These are phyloP conservation scores for Halichoerus grypus DNA, from an alignment of 2,113 vertebrate genomes.

Conservation along the genomic window DNA sequence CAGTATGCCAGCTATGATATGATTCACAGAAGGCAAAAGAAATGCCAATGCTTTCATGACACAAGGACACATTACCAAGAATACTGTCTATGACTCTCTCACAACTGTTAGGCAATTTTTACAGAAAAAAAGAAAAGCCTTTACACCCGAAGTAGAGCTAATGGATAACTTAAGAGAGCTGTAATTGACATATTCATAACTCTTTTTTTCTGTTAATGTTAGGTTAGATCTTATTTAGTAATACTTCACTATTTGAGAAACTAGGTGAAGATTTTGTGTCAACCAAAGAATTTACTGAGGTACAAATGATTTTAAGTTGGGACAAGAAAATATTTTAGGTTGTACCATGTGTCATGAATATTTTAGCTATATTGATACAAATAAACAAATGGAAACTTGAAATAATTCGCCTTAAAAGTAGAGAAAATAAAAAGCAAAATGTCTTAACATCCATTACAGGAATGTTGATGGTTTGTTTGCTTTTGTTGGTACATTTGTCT, in stretches of 20 bases:
- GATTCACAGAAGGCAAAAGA: conserved; percentile 1
- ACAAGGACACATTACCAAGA: background rate
- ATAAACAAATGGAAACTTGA: conserved; percentile 25
- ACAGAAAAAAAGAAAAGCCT: background rate
- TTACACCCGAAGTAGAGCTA: background rate
- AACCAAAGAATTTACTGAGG: conserved; percentile 6
- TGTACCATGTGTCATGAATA: background rate
- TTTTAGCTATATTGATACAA: background rate
- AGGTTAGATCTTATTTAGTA: conserved; percentile 50
- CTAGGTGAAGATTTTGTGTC: conserved; percentile 2
- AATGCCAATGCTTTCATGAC: conserved; percentile 22
- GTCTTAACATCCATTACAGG: background rate
- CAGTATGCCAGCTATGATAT: background rate
- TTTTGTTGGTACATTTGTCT: conserved; percentile 14
- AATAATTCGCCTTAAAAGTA: conserved; percentile 32
- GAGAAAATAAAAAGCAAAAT: conserved; percentile 47
- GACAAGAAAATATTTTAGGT: background rate
- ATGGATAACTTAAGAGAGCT: conserved; percentile 29
- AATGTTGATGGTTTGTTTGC: background rate
- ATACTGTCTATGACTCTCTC: background rate
- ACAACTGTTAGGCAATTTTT: background rate
- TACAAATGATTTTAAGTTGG: background rate
- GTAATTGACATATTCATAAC: background rate
- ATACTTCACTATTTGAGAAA: conserved; percentile 11
- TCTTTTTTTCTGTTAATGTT: conserved; percentile 31